Evolutionary conservation across 2,888 invertebrate species (phyloP).

Genomic region (Agonopterix arenella): DNA sequence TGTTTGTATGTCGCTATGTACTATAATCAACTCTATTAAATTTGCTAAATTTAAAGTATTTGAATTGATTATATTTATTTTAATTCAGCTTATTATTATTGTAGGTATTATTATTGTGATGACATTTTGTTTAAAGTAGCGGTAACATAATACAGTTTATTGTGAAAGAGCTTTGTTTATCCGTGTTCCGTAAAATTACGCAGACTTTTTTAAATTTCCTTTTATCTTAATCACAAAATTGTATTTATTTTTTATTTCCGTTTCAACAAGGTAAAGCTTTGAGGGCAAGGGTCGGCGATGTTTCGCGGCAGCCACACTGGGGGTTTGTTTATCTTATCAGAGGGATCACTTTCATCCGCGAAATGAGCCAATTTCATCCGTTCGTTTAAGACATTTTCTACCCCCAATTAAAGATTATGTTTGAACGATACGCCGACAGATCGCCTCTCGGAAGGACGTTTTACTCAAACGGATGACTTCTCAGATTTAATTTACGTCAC

Average conservation of each 20-base stretch:
- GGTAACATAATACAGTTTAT: neutral
- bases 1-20: slow-evolving; percentile 35
- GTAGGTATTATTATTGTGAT: too few species aligned
- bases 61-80: too few species aligned
- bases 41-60: neutral
- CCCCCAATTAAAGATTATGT: slow-evolving; percentile 25
- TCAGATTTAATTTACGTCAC: slow-evolving; percentile 21
- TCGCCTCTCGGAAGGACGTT: neutral
- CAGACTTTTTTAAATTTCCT: neutral
- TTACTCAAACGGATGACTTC: slow-evolving; percentile 4
- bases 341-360: slow-evolving; percentile 29
- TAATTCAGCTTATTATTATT: too few species aligned
- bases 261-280: slow-evolving; percentile 7
- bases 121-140: too few species aligned
- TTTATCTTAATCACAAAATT: slow-evolving; percentile 11
- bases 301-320: slow-evolving; percentile 11
- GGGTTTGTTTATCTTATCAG: slow-evolving; percentile 37
- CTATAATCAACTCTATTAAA: slow-evolving; percentile 3
- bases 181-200: neutral
- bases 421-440: neutral
- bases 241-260: slow-evolving; percentile 27
- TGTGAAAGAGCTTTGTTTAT: neutral
- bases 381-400: slow-evolving; percentile 25
- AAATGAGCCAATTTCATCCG: slow-evolving; percentile 30
- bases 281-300: slow-evolving; percentile 9